Evolutionary conservation across 2,113 vertebrate species (phyloP), one percentile per base, ranked within the genome.

Genomic region (Carassius auratus): DNA sequence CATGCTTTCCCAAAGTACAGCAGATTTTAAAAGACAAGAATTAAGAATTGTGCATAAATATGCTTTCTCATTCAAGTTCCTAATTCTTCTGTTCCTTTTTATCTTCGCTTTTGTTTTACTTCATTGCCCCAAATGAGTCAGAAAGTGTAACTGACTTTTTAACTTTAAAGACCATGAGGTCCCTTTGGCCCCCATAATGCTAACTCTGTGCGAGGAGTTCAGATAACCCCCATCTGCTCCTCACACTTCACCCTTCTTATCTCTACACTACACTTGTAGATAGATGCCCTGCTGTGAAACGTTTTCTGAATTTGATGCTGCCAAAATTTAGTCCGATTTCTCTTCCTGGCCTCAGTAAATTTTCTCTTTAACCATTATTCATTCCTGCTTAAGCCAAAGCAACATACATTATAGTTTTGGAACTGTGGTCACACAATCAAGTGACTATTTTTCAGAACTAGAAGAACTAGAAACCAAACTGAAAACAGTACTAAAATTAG

Each of bases 211-310:
- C 71, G 42, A 42, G 38, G 10, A 57, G 68, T 57, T 66, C 2
- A 42, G 81, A 86, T 86, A 85, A 84, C 57, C 48, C 59, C 59
- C 21, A 78, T 15, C n/a, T 33, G 26, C 19, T 45, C 36, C 21
- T 71, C 55, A 79, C 64, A 57, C 45, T n/a, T 81, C 45, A 42
- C 21, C 23, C 48, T 62, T 69, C 50, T 78, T 89, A 90, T 90
- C 89, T 83, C 23, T 59, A 14, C 30, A 30, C n/a, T 83, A 36
- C 84, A 87, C 61, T 80, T 19, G 21, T 48, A 48, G 42, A 45
- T 45, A 45, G 45, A 48, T 84, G 42, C 17, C 26, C 45, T 33
- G 33, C 64, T 59, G 8, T 71, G 71, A 79, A 73, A 81, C 12
- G 17, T n/a, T 68, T 80, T 71, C 68, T 76, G 74, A 79, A 80